Conservation (phyloP, 2,888 invertebrate species). For the Oscheius sp. region DNA sequence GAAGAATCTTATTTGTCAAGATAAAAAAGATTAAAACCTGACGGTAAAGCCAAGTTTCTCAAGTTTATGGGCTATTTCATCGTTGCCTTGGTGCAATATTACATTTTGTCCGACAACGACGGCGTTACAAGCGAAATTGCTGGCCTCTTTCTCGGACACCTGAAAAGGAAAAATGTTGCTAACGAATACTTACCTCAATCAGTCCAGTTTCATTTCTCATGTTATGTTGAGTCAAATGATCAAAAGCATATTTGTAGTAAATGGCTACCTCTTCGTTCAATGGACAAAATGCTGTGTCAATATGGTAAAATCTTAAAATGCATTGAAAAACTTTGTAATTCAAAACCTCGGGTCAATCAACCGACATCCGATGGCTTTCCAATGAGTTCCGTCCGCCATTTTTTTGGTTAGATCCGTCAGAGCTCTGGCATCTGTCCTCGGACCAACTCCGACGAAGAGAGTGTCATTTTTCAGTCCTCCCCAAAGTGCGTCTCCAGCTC, state of each 20-base stretch:
- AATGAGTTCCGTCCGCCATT: conserved; percentile 54
- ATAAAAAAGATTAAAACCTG: neutral
- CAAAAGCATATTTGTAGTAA: conserved; percentile 66
- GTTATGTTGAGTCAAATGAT: conserved; percentile 62
- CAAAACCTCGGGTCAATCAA: conserved; percentile 66
- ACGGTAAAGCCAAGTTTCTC: conserved; percentile 50
- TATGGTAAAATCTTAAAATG: conserved; percentile 66
- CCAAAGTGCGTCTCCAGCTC: conserved; percentile 69
- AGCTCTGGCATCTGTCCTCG: conserved; percentile 64
- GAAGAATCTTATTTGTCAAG: neutral
- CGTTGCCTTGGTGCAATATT: conserved; percentile 61
- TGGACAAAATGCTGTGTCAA: conserved; percentile 70
- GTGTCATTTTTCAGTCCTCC: conserved; percentile 55
- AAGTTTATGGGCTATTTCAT: conserved; percentile 59
- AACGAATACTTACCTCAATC: conserved; percentile 38
- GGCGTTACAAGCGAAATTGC: conserved; percentile 67
- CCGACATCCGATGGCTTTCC: conserved; percentile 61
- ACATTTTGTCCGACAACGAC: conserved; percentile 68
- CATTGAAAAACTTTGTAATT: neutral
- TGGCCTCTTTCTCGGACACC: conserved; percentile 63
- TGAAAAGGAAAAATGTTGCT: conserved; percentile 23
- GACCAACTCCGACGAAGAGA: conserved; percentile 67
- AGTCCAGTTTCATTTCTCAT: conserved; percentile 60
- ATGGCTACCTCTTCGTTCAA: conserved; percentile 62
- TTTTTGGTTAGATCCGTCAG: conserved; percentile 56